Conservation (phyloP, 2,888 invertebrate genomes). For the Rotaria macrura region DNA sequence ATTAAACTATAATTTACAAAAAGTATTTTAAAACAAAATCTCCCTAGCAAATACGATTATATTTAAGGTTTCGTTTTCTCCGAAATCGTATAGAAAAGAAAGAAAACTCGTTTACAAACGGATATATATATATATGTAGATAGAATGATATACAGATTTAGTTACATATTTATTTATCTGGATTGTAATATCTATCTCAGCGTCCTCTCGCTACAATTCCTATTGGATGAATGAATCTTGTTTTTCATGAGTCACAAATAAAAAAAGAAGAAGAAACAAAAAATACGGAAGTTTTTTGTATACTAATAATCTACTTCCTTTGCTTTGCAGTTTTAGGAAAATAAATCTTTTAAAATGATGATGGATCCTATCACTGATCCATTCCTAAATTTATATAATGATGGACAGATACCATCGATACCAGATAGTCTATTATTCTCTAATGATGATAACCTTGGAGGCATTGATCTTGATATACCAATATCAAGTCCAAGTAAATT, state of each 20-base stretch:
- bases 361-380: not conserved
- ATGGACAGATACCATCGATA: not conserved
- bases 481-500: not conserved
- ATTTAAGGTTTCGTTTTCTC: too few species aligned
- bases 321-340: not conserved
- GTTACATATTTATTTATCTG: not conserved
- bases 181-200: not conserved
- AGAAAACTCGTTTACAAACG: not conserved
- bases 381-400: not conserved
- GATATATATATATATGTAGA: too few species aligned
- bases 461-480: not conserved
- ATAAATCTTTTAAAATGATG: not conserved
- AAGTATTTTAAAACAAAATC: too few species aligned
- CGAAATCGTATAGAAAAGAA: not conserved
- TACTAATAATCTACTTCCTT: not conserved
- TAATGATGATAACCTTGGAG: not conserved
- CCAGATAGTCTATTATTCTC: not conserved
- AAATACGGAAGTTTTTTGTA: not conserved
- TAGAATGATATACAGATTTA: too few species aligned
- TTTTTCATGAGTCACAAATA: not conserved
- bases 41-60: too few species aligned
- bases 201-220: not conserved
- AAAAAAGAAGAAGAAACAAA: not conserved
- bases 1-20: too few species aligned
- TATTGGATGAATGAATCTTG: not conserved